Base-by-base conservation (phyloP, 2,797 vertebrate species). In the Sebastes dallii region DNA sequence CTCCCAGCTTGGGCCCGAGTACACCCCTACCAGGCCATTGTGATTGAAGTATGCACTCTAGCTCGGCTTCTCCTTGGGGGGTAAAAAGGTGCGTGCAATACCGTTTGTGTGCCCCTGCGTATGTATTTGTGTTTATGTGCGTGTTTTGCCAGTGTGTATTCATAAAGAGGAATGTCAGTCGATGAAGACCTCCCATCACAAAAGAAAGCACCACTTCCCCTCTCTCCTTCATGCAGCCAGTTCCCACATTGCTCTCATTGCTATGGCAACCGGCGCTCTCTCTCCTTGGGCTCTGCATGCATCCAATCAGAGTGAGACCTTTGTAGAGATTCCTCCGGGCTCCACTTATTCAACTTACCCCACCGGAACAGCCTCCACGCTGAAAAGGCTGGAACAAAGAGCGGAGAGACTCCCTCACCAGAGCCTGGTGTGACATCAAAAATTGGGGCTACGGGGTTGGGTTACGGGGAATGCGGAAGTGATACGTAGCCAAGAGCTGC, bases 221-320 rank as follows among this genome's bases (percentile, higher is more conserved):
- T 86, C 88, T 87, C 83, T 92, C 85, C 86, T 90, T 84, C 87
- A 82, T 91, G 87, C 89, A 94, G 90, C 89, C 91, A 90, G 88
- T 92, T 95, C 91, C 92, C 92, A 94, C 93, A 94, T 90, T 92
- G 92, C 92, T 93, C 92, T 93, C 93, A 95, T 96, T 91, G 94
- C 96, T 94, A 96, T 96, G 94, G 96, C 95, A 96, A 96, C 96
- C 90, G 61, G 89, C 77, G 69, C 89, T 94, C 92, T 94, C 92
- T 94, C 93, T 95, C 89, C 93, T 95, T 94, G 90, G 94, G 94
- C 93, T 93, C 93, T 89, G 91, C 91, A 90, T 91, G 94, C 93
- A 94, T 94, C 95, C 95, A 96, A 96, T 96, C 95, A 96, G 93
- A 95, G 91, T 72, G 91, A 95, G 94, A 96, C 95, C 94, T 96